Base-by-base conservation (phyloP, 1,140 invertebrate species). In the Wasmannia auropunctata region DNA sequence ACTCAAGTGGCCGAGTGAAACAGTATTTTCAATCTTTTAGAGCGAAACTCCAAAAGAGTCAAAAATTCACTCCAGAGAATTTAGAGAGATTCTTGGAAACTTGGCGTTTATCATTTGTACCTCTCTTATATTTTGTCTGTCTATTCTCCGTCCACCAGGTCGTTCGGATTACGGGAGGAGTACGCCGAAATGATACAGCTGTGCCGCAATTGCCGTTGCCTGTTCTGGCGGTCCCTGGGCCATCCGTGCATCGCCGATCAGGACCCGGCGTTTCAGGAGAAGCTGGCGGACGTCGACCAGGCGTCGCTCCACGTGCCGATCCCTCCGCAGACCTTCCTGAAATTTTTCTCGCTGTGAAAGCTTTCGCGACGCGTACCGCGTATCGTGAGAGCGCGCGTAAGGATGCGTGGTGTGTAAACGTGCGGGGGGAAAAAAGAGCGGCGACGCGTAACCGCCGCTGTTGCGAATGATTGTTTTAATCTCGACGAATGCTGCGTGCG, bases 161-260 rank as follows among this genome's bases (percentile, higher is more conserved):
- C 97, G 87, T 99, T 98, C 94, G 98, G 98, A 25, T 95, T 99
- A 25, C 97, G 97, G 86, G 98, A 99, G 95, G 98, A 99, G 87
- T 99, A 98, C 95, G 98, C 99, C 1, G 99, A 99, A 95, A 98
- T 98, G 93, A 96, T 99, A 86, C 98, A 98, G 62, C 95, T 99
- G 58, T 99, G 99, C 94, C 97, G 98, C 85, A 98, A 99, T 94
- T 99, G 99, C 95, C 97, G 98, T 91, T 99, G 98, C 93, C 96
- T 99, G 49, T 99, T 99, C 94, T 99, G 99, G 99, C 97, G 98
- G 90, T 98, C 97, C 1, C 96, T 98, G 62, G 98, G 98, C 0
- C 98, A 99, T 94, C 98, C 98, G 0, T 99, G 98, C 93, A 98
- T 98, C 87, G 97, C 97, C 4, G 97, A 98, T 93, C 97, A 97